Base-by-base conservation (phyloP, 1,140 invertebrate species). In the Zaprionus africanus region DNA sequence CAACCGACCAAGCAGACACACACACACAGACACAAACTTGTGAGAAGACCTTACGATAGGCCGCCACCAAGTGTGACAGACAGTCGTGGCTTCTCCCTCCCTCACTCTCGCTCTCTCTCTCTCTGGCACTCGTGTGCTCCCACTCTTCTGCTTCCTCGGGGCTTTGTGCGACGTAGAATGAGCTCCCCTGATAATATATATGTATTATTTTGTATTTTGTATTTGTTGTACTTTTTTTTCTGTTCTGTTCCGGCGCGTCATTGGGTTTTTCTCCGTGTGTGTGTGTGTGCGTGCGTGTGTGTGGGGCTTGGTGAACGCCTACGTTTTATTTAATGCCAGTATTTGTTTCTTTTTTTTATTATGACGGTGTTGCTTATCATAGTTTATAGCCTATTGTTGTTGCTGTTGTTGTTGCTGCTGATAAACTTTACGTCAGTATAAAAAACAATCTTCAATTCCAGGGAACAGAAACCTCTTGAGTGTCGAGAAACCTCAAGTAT, bases 281-380 rank as follows among this genome's bases (percentile, higher is more conserved):
- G 59, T 46, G 11, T 43, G 34, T 62, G 59, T 46, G 11, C 31
- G 26, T 49, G 54, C 34, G 65, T 67, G 53, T 58, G 59, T 73
- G 24, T 36, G 34, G 13, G 56, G 43, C 68, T 87, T 67, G 73
- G 85, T 86, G 77, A 90, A 90, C 85, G 85, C 85, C 85, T 90
- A 90, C 86, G 82, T 90, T 86, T 90, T 86, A 73, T 85, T 90
- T 90, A 81, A 84, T 84, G 84, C 72, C 66, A 51, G 60, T 77
- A 63, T 68, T 58, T 59, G 22, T 70, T 67, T 34, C 46, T 68
- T 11, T 41, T 64, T 56, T 56, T 68, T 77, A 69, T 73, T 68
- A 71, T 71, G 66, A 76, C 78, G 76, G 77, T 79, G 77, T 83
- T 88, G 54, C 85, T 90, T 88, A 88, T 88, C 84, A 90, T 81